These are phyloP conservation scores for Isichthys henryi DNA, from an alignment of 2,113 vertebrate genomes.

Conservation along the genomic window DNA sequence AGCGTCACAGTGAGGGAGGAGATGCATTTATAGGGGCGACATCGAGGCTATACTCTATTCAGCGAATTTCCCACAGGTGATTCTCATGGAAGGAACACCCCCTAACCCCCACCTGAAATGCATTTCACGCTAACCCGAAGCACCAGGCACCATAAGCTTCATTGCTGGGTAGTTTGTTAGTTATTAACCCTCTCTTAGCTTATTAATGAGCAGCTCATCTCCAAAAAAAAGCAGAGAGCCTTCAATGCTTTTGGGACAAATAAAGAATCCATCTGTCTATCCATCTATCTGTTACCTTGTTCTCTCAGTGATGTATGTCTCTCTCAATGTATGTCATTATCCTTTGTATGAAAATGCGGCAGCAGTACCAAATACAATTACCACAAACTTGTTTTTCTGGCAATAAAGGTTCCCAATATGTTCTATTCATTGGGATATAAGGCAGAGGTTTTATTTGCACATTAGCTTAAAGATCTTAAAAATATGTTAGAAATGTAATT, in stretches of 20 bases:
- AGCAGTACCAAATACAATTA: background rate
- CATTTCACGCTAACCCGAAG: background rate
- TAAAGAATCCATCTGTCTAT: too few relatives aligned
- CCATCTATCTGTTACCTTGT: background rate
- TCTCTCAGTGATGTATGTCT: background rate
- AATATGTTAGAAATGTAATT: background rate
- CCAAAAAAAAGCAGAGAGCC: rapidly evolving
- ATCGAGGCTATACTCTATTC: background rate
- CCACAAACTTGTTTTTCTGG: background rate
- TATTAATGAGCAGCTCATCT: background rate
- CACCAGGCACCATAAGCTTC: background rate
- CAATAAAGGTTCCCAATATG: background rate
- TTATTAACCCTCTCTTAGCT: background rate
- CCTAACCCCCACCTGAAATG: background rate
- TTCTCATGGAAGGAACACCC: background rate
- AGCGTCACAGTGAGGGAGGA: background rate
- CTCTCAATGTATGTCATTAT: background rate
- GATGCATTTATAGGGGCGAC: background rate
- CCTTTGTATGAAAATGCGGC: background rate
- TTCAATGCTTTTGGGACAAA: background rate
- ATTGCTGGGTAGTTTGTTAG: too few relatives aligned
- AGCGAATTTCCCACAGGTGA: background rate
- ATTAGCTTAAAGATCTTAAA: background rate
- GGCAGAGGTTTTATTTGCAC: background rate
- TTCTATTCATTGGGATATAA: background rate